These are phyloP conservation scores for Acleris literana DNA, from an alignment of 2,888 invertebrate genomes.

Conservation along the genomic window DNA sequence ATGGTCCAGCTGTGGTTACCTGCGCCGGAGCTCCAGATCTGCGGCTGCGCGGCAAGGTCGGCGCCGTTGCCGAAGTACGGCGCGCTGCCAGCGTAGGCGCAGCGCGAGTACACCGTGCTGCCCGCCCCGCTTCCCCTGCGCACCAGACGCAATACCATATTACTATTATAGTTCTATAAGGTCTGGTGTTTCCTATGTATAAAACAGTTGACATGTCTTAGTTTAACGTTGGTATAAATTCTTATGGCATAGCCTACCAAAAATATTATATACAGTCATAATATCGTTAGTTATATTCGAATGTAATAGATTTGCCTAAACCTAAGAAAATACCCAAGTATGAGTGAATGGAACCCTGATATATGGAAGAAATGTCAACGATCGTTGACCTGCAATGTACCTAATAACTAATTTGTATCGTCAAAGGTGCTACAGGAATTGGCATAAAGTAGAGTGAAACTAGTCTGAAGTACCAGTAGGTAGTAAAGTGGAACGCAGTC, in stretches of 20 bases:
- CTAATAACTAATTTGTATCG: neutral
- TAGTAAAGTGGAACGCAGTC: slow-evolving; percentile 46
- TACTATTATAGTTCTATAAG: no score
- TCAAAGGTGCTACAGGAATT: neutral
- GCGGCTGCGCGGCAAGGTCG: slow-evolving; percentile 55
- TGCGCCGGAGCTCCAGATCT: slow-evolving; percentile 65
- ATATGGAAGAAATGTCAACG: no score
- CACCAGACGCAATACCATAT: neutral
- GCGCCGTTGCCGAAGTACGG: slow-evolving; percentile 65
- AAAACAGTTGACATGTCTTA: no score
- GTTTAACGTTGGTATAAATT: no score
- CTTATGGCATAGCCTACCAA: no score
- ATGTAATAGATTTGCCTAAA: no score
- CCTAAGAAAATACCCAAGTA: no score
- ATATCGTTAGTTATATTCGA: no score
- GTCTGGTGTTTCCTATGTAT: no score
- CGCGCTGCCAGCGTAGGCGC: slow-evolving; percentile 61
- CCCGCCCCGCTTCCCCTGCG: slow-evolving; percentile 42
- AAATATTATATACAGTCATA: no score
- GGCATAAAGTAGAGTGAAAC: slow-evolving; percentile 16
- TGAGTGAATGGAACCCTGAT: no score
- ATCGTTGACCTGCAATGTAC: no score
- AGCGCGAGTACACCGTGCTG: slow-evolving; percentile 61
- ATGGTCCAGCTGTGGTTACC: slow-evolving; percentile 45
- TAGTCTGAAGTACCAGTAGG: slow-evolving; percentile 29